A percentile compares a stretch with the other conserved stretches of the same genome.
These are phyloP conservation scores for Semotilus atromaculatus DNA, from an alignment of 2,797 vertebrate species.

Conservation along the genomic window DNA sequence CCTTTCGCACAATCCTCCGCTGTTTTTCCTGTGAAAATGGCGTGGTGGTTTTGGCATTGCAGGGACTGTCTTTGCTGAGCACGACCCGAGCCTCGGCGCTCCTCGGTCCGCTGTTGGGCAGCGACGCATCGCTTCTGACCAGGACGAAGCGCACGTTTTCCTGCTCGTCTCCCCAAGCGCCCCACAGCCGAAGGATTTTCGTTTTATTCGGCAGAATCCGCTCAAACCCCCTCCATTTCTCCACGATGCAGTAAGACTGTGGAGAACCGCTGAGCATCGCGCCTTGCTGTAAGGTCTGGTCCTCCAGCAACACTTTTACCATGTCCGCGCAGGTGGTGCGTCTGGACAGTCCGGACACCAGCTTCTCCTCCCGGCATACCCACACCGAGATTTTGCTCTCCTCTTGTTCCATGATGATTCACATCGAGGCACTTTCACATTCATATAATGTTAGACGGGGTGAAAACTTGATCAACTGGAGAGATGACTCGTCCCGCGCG, in stretches of 20 bases:
- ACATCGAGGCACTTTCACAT: conserved; percentile 32
- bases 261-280: conserved; percentile 84
- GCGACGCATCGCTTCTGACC: conserved; percentile 89
- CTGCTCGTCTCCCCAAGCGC: conserved; percentile 93
- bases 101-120: conserved; percentile 89
- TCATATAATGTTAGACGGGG: not conserved
- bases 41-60: conserved; percentile 64
- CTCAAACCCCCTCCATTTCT: conserved; percentile 98
- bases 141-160: conserved; percentile 94
- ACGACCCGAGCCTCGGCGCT: conserved; percentile 95
- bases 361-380: conserved; percentile 96
- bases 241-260: conserved; percentile 92
- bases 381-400: conserved; percentile 92
- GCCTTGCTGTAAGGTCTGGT: conserved; percentile 81
- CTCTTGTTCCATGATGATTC: conserved; percentile 82
- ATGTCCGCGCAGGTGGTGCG: conserved; percentile 94
- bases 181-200: conserved; percentile 90
- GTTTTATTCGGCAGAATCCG: conserved; percentile 93
- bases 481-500: not conserved
- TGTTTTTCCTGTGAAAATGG: conserved; percentile 88
- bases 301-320: conserved; percentile 88
- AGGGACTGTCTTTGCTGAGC: conserved; percentile 86
- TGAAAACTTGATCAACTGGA: not conserved
- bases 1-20: conserved; percentile 91
- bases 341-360: conserved; percentile 90